phyloP scores from a whole-genome alignment of 1,140 invertebrate species.

The Diorhabda carinulata region DNA sequence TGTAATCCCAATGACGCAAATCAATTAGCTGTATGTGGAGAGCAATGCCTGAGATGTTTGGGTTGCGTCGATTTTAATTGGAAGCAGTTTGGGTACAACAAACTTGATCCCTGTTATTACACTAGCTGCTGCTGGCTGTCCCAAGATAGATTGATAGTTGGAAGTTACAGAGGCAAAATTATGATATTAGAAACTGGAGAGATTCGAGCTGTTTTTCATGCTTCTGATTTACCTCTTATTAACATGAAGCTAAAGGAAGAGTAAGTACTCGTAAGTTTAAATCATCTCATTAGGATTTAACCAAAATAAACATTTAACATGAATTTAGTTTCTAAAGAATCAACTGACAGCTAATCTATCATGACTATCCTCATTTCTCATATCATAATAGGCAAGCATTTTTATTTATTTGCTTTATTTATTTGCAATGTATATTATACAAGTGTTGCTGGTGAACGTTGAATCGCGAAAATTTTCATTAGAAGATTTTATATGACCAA shows the following conservation, averaged over 20 bases:
- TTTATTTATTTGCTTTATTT: no score
- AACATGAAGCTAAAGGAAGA: constrained; percentile 37
- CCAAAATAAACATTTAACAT: no score
- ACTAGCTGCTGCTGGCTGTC: constrained; percentile 65
- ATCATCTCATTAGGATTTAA: no score
- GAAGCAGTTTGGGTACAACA: constrained; percentile 77
- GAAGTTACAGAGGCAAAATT: constrained; percentile 67
- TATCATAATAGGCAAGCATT: no score
- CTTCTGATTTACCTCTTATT: constrained; percentile 49
- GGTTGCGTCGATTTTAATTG: constrained; percentile 75
- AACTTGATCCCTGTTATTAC: constrained; percentile 71
- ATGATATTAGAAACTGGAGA: constrained; percentile 78
- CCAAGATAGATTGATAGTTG: constrained; percentile 70
- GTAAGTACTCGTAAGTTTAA: constrained; percentile 13
- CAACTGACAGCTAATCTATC: no score
- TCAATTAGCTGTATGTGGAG: constrained; percentile 69
- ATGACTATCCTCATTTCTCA: no score
- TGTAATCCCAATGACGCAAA: constrained; percentile 75
- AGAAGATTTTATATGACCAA: no score
- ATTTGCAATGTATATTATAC: no score
- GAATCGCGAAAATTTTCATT: no score
- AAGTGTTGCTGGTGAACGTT: no score
- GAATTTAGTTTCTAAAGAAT: no score
- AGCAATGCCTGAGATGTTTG: constrained; percentile 69
- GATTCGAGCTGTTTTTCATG: constrained; percentile 60